These are phyloP conservation scores for Theocolax elegans DNA, from an alignment of 1,140 invertebrate genomes.

Conservation along the genomic window DNA sequence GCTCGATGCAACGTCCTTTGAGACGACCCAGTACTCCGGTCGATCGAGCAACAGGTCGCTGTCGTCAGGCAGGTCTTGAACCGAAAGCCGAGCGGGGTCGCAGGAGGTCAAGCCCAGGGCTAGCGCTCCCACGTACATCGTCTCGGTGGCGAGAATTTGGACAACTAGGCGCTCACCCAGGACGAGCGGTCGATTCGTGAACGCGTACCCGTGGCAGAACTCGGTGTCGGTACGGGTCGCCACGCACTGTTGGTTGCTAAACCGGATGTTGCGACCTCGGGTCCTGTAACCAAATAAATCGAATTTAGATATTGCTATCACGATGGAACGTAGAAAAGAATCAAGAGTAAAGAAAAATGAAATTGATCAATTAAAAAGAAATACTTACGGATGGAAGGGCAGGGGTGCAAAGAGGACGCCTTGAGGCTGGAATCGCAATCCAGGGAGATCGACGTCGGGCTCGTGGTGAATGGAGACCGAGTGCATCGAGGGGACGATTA, in stretches of 20 bases:
- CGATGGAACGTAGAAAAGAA: conserved; percentile 21
- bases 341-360: too few relatives aligned
- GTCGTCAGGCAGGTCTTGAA: conserved; percentile 89
- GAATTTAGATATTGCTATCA: conserved; percentile 25
- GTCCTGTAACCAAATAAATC: conserved; percentile 68
- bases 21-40: conserved; percentile 97
- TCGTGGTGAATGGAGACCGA: conserved; percentile 66
- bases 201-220: conserved; percentile 95
- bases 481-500: conserved; percentile 70
- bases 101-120: conserved; percentile 94
- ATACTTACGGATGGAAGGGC: conserved; percentile 74
- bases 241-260: conserved; percentile 82
- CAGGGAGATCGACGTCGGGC: conserved; percentile 65
- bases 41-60: conserved; percentile 91
- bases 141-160: conserved; percentile 85
- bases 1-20: conserved; percentile 88
- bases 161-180: conserved; percentile 89
- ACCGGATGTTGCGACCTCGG: conserved; percentile 85
- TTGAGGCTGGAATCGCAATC: conserved; percentile 75
- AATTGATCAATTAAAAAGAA: not conserved
- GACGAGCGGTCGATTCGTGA: conserved; percentile 85
- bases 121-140: conserved; percentile 87
- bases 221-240: conserved; percentile 85
- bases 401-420: conserved; percentile 74
- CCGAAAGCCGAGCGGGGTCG: conserved; percentile 81